Conservation (phyloP, 2,888 invertebrate species). For the Hemaris fuciformis region DNA sequence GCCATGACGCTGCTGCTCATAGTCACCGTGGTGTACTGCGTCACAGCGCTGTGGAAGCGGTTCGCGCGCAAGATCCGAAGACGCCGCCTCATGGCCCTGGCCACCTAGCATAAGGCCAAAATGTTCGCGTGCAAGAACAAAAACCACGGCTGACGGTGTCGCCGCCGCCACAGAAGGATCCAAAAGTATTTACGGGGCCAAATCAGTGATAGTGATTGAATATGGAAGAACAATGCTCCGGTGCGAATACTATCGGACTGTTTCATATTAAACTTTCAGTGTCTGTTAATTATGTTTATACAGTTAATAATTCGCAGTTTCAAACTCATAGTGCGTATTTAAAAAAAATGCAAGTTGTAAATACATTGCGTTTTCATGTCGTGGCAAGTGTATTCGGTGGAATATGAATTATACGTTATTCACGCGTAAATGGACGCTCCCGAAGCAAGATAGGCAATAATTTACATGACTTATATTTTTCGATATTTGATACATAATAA, state of each 20-base stretch:
- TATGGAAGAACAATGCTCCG: not conserved
- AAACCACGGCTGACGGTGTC: slow-evolving; percentile 18
- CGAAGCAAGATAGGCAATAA: too few species aligned
- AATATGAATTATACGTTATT: too few species aligned
- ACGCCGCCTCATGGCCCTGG: slow-evolving; percentile 58
- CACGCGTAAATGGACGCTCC: too few species aligned
- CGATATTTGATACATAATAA: too few species aligned
- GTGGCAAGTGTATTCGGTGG: not conserved
- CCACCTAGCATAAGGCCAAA: slow-evolving; percentile 55
- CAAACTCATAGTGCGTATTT: not conserved
- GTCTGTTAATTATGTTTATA: too few species aligned
- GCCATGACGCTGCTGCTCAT: slow-evolving; percentile 48
- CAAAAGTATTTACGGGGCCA: slow-evolving; percentile 17
- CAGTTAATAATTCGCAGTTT: too few species aligned
- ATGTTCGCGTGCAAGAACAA: slow-evolving; percentile 20
- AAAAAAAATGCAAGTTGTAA: not conserved
- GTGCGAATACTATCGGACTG: not conserved
- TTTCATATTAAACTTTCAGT: too few species aligned
- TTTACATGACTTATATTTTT: too few species aligned
- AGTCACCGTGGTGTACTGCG: slow-evolving; percentile 45
- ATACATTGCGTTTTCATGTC: not conserved
- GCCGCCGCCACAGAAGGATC: not conserved
- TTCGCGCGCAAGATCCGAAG: slow-evolving; percentile 62
- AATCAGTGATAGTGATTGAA: slow-evolving; percentile 11
- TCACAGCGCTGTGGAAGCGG: slow-evolving; percentile 53